These are phyloP conservation scores for Tarsius wallacei DNA, from an alignment of 2,797 vertebrate genomes.

Conservation along the genomic window DNA sequence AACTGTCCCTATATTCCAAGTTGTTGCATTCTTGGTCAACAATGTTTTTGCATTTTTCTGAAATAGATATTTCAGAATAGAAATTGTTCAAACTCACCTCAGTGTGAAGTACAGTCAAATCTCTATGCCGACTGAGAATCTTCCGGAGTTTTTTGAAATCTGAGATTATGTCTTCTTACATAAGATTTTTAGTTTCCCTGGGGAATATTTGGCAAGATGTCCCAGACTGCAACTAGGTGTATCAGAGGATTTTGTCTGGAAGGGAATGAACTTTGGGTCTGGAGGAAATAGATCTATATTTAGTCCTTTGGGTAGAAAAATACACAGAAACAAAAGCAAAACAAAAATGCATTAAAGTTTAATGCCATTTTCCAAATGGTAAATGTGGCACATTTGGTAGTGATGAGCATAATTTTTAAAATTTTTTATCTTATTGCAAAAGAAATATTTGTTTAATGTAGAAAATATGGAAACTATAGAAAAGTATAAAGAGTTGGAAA, in stretches of 20 bases:
- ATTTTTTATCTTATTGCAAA: background rate
- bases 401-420: background rate
- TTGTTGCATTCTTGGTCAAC: background rate
- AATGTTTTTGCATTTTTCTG: background rate
- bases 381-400: background rate
- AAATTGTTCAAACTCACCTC: slow-evolving; percentile 41
- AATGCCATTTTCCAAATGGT: background rate
- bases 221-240: background rate
- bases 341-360: background rate
- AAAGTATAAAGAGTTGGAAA: background rate
- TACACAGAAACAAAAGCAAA: background rate
- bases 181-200: background rate
- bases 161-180: slow-evolving; percentile 15
- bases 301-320: background rate
- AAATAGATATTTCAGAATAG: background rate
- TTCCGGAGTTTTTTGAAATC: background rate
- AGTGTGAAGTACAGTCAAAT: background rate
- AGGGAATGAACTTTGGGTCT: background rate
- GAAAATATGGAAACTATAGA: slow-evolving; percentile 2
- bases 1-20: background rate
- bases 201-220: background rate
- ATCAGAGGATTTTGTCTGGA: background rate
- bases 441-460: background rate
- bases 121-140: background rate
- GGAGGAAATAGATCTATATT: background rate